Percentiles rank a stretch among this genome's conserved stretches.
Evolutionary conservation across 23 tunicate genomes (phyloP).

Genomic region (Styela plicata): DNA sequence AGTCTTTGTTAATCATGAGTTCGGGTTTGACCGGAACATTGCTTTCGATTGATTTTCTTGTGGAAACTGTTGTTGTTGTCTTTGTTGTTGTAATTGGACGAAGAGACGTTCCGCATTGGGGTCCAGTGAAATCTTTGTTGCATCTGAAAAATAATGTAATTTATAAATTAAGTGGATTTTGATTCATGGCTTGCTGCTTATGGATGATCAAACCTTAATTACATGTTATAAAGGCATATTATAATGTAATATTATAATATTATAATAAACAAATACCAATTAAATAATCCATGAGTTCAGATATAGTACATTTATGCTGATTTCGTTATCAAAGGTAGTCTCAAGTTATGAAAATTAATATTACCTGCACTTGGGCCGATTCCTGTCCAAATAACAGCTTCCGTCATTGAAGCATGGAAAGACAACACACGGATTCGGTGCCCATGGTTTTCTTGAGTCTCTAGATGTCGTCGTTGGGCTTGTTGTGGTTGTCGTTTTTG

Average conservation of each 20-base stretch:
- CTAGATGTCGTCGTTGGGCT: constrained; percentile 9
- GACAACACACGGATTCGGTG: constrained; percentile 41
- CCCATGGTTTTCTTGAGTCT: constrained; percentile 6
- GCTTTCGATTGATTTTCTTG: no score
- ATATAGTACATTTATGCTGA: no score
- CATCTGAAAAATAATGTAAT: constrained; percentile 62
- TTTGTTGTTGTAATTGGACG: background rate
- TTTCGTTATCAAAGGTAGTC: no score
- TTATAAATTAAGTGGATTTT: no score
- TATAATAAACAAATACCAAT: no score
- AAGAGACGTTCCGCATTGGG: constrained; percentile 27
- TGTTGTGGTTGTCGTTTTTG: background rate
- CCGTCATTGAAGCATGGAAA: constrained; percentile 53
- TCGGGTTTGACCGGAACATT: no score
- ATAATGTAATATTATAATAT: no score
- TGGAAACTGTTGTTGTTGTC: background rate
- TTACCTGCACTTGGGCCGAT: constrained; percentile 71
- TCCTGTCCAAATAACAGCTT: constrained; percentile 29
- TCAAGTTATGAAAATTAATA: no score
- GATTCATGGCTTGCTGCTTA: no score
- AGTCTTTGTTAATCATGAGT: constrained; percentile 26
- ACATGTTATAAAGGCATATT: no score
- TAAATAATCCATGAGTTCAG: no score
- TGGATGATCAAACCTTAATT: no score
- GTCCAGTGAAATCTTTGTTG: constrained; percentile 41